phyloP scores from a whole-genome alignment of 2,113 vertebrate genomes.

The Microcebus murinus region DNA sequence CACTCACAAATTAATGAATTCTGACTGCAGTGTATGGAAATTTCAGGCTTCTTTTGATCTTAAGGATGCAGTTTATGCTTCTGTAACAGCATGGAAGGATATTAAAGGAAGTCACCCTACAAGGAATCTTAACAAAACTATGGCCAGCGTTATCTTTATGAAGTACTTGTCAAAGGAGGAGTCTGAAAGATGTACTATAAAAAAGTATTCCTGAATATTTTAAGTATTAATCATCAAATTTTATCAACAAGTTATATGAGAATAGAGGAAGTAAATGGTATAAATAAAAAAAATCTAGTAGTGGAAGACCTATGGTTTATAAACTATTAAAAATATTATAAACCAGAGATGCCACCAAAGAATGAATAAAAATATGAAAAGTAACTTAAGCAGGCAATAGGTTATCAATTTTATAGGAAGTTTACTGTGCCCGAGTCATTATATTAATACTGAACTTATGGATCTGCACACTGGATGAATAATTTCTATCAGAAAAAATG shows the following conservation, averaged over 20 bases:
- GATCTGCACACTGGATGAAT: neutral
- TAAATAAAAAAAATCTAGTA: neutral
- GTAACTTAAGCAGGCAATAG: neutral
- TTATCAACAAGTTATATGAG: neutral
- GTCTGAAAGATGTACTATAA: neutral
- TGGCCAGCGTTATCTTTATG: neutral
- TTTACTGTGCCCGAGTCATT: neutral
- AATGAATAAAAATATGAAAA: neutral
- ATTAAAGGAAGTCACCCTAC: slow-evolving; percentile 44
- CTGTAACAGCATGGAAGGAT: slow-evolving; percentile 67
- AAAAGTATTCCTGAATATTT: neutral
- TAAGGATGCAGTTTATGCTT: slow-evolving; percentile 59
- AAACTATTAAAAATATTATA: neutral
- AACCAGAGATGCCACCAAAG: neutral
- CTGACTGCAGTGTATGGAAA: slow-evolving; percentile 57
- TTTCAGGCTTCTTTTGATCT: slow-evolving; percentile 65
- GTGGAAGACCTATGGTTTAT: neutral
- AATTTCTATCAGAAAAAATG: neutral
- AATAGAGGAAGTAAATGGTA: neutral
- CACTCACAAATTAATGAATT: slow-evolving; percentile 60
- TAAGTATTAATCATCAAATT: neutral
- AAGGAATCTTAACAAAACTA: slow-evolving; percentile 12
- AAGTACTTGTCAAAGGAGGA: neutral
- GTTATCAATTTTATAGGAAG: neutral
- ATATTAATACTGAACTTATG: neutral